Base-by-base conservation (phyloP, 2,113 vertebrate species). In the Dipodomys ordii region DNA sequence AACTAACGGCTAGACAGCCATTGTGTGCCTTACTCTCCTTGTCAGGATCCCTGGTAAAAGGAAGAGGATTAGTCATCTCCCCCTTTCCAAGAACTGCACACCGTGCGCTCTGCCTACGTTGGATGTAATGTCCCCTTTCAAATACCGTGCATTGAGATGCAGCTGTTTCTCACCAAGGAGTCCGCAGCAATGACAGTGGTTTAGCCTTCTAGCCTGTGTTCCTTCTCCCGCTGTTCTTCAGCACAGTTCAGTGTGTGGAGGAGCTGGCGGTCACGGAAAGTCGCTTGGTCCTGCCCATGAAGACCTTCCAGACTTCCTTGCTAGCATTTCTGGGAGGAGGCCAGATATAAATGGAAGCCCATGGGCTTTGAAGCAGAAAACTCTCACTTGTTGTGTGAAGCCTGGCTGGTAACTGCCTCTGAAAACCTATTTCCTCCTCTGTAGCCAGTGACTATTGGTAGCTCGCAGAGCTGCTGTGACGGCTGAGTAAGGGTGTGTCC, bases 281-380 rank as follows among this genome's bases (percentile, higher is more conserved):
- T 78, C 65, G 13, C 25, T 39, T 68, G 27, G 44, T 73, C 27
- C 28, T 74, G 30, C 77, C 49, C 57, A 27, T 10, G 9, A 92
- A 85, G 57, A 32, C 71, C 60, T 46, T 82, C 53, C 22, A 0
- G 71, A 28, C 49, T 87, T 94, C 46, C 57, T 39, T 22, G 20
- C 65, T 76, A n/a, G 60, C 3, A 22, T 71, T 78, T 62, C 88
- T 72, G 19, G 65, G 19, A 91, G 13, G 35, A 68, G 35, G 60
- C 10, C 16, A 32, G 76, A 7, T 79, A 35, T 6, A 62, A 19
- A 9, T 57, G 53, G 46, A 88, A 95, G 81, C 30, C 67, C n/a
- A 27, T 20, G 22, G 78, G 4, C 90, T 92, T 81, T 74, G 77
- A 86, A 79, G 12, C 57, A 74, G 78, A 90, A 72, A 88, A n/a